These are phyloP conservation scores for Ctena decussata DNA, from an alignment of 2,888 invertebrate genomes.

Conservation along the genomic window DNA sequence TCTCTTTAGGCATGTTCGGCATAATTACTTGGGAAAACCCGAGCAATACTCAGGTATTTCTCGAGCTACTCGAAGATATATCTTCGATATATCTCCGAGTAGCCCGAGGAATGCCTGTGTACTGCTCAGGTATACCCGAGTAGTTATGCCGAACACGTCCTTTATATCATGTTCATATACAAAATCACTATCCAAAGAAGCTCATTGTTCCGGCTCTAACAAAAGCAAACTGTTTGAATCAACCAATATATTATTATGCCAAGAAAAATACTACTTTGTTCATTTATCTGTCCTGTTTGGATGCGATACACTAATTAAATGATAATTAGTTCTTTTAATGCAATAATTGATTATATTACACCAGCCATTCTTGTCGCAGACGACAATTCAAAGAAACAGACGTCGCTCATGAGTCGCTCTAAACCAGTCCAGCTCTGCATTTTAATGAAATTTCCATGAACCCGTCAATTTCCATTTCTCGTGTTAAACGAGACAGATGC, in stretches of 20 bases:
- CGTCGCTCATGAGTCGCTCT: slow-evolving; percentile 62
- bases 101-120: no score
- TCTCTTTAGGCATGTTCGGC: no score
- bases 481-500: slow-evolving; percentile 70
- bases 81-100: no score
- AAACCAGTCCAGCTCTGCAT: slow-evolving; percentile 53
- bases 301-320: background rate
- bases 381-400: slow-evolving; percentile 23
- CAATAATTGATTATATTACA: slow-evolving; percentile 11
- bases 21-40: no score
- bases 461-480: slow-evolving; percentile 66
- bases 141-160: no score
- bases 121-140: no score
- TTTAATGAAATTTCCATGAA: slow-evolving; percentile 61
- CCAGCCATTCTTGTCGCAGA: background rate
- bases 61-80: no score
- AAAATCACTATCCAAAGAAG: no score
- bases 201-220: background rate
- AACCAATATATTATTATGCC: background rate
- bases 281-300: background rate
- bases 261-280: background rate
- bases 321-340: background rate
- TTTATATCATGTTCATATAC: no score
- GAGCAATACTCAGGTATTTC: no score
- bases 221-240: background rate